phyloP scores from a whole-genome alignment of 2,113 vertebrate species.

The Alaudala cheleensis region DNA sequence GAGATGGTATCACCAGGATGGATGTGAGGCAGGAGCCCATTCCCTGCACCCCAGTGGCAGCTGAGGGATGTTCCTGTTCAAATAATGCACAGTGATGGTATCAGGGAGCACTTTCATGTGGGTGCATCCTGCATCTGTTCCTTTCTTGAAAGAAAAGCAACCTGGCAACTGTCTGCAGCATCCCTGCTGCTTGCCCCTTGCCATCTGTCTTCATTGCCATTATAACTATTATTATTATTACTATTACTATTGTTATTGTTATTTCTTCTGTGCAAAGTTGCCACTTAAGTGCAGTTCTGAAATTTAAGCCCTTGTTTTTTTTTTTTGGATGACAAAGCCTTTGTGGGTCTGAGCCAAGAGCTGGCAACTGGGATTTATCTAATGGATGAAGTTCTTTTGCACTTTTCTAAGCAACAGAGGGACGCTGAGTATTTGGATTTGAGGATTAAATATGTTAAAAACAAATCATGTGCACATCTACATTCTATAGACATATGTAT shows the following conservation, averaged over 20 bases:
- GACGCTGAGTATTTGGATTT: neutral
- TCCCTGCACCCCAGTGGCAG: neutral
- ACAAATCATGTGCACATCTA: neutral
- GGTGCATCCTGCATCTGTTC: neutral
- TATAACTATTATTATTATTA: neutral
- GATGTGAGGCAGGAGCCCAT: neutral
- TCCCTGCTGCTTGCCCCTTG: neutral
- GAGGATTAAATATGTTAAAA: neutral
- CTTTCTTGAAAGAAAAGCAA: neutral
- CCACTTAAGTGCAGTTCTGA: neutral
- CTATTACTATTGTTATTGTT: neutral
- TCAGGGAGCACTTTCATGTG: neutral
- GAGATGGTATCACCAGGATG: conserved; percentile 5
- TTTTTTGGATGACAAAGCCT: neutral
- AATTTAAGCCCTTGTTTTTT: neutral
- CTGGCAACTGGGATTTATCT: neutral
- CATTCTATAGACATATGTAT: neutral
- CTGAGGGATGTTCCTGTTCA: neutral
- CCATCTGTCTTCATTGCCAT: neutral
- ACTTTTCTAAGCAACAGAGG: neutral
- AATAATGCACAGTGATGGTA: neutral
- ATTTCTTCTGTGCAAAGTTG: neutral
- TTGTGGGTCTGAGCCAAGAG: neutral
- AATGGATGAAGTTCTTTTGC: neutral
- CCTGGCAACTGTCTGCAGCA: neutral